Evolutionary conservation across 2,113 vertebrate species (phyloP).

Genomic region (Mastomys coucha): DNA sequence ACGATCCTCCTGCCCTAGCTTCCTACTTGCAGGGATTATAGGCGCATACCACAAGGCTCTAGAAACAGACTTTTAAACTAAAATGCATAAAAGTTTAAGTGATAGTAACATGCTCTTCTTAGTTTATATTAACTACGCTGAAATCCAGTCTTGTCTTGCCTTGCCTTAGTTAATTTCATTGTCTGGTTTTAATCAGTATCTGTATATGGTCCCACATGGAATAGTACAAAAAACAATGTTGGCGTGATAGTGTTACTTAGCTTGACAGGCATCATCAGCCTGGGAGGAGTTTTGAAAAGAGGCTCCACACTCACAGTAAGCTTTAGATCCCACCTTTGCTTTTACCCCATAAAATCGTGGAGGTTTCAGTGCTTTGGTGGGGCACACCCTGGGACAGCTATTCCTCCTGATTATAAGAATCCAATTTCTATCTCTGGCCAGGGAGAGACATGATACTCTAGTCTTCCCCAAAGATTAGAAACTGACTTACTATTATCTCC

Average conservation of each 20-base stretch:
- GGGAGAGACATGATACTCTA: neutral
- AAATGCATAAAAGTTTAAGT: neutral
- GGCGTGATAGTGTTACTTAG: neutral
- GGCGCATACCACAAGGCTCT: neutral
- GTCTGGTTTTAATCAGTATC: neutral
- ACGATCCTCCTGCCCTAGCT: neutral
- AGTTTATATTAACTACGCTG: neutral
- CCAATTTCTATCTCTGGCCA: neutral
- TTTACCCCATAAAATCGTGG: neutral
- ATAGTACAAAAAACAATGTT: neutral
- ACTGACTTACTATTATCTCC: too few relatives aligned
- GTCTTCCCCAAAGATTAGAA: neutral
- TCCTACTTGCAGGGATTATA: neutral
- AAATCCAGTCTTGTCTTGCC: neutral
- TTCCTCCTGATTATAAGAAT: neutral
- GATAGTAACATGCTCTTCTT: neutral
- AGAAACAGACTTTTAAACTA: constrained; percentile 28
- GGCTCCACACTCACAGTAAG: neutral
- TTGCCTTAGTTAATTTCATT: neutral
- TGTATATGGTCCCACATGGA: neutral
- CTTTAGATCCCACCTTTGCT: neutral
- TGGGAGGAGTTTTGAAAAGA: too few relatives aligned
- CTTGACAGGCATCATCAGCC: neutral
- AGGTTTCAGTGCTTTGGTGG: neutral
- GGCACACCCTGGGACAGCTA: neutral